Evolutionary conservation across 35 echinoderm and acorn worm species (phyloP), one percentile per base, ranked within the genome.

Genomic region (Patiria miniata): DNA sequence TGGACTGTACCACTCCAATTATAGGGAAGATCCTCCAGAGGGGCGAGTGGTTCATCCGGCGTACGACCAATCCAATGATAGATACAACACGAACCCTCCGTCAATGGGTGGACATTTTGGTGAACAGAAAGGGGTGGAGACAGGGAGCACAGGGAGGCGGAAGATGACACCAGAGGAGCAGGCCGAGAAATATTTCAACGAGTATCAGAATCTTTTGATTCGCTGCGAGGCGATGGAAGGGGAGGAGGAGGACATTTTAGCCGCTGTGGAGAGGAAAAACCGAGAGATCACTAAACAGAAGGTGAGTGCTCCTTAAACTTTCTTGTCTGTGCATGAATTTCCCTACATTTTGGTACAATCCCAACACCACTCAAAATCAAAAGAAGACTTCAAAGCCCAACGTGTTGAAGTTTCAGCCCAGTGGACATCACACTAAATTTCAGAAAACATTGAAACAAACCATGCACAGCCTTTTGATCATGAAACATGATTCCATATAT

Each of bases 221-320:
- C 79, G 90, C 81, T 86, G 83, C 73, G 90, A 92, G 73, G 90
- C 90, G 19, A 80, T 86, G 50, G 60, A 87, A 58, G 56, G 81
- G 47, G 91, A 93, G 60, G 85, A 93, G 26, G 79, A 87, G 29
- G 79, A 80, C 8, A 87, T 88, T 32, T 19, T 87, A 19, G 79
- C 81, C 9, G 79, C 69, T 32, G 51, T 93, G 38, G 85, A 93
- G 60, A 77, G 76, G 52, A 83, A 80, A 40, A 77, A 59, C 39
- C 28, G 78, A 26, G 85, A 93, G 23, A 83, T 93, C 15, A 40
- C 44, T 37, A 36, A 87, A 77, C 91, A 93, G 39, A 87, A 79
- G 85, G 91, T 93, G 56, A 69, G 89, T 0, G 1, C 29, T 29
- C 16, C 4, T 4, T 12, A 47, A 6, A 47, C n/a, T n/a, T n/a